phyloP scores from a whole-genome alignment of 53 echinoderm and acorn worm genomes.

The Henricia sp. region DNA sequence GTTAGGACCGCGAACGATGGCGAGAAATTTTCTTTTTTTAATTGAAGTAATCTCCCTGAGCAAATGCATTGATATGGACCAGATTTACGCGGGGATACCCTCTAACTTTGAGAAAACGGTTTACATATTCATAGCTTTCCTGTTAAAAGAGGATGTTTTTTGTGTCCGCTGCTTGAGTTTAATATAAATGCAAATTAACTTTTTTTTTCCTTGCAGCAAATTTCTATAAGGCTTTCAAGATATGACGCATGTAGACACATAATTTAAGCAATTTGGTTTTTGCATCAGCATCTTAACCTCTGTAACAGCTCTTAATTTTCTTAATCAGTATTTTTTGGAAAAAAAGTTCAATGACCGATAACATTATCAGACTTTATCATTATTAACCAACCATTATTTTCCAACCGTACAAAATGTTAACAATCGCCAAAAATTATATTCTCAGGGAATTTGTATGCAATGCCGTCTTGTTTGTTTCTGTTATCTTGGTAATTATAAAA shows the following conservation, averaged over 20 bases:
- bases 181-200: constrained; percentile 53
- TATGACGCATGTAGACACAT: no score
- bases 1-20: not conserved
- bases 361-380: no score
- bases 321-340: not conserved
- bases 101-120: not conserved
- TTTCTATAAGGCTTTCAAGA: constrained; percentile 11
- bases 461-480: no score
- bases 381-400: no score
- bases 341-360: not conserved
- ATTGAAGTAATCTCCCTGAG: constrained; percentile 8
- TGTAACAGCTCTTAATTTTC: no score
- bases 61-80: not conserved
- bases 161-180: not conserved
- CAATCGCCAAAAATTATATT: no score
- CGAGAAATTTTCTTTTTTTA: constrained; percentile 1
- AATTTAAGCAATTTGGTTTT: no score
- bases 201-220: not conserved
- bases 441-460: no score
- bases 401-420: no score
- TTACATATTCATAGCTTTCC: not conserved
- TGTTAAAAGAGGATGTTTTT: not conserved
- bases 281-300: no score
- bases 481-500: no score
- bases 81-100: not conserved